Conservation (phyloP, 1,140 invertebrate species). For the Microplitis mediator region DNA sequence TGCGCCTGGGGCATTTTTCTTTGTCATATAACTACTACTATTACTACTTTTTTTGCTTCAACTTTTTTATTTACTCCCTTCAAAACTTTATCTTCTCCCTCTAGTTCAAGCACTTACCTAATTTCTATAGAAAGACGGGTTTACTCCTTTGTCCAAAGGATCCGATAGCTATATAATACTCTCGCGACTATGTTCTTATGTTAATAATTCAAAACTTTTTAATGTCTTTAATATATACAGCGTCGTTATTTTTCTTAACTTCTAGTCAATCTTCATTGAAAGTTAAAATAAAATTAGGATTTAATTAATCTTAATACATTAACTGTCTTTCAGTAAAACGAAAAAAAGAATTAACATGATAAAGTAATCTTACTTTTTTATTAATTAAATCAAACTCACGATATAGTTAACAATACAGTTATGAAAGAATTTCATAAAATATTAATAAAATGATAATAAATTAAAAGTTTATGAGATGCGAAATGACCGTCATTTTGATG, state of each 20-base stretch:
- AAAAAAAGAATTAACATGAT: too few relatives aligned
- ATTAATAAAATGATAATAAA: too few relatives aligned
- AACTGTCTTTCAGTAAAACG: too few relatives aligned
- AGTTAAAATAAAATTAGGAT: too few relatives aligned
- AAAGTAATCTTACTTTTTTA: too few relatives aligned
- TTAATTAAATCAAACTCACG: too few relatives aligned
- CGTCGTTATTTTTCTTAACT: neutral
- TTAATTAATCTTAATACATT: too few relatives aligned
- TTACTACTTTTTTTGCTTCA: neutral
- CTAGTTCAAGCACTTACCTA: conserved; percentile 5
- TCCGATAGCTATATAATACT: neutral
- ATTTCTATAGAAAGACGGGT: neutral
- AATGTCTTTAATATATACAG: neutral
- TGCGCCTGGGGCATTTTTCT: neutral
- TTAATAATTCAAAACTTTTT: conserved; percentile 2
- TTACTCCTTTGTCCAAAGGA: neutral
- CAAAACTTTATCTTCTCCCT: neutral
- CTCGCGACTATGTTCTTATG: neutral
- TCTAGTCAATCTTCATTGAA: too few relatives aligned
- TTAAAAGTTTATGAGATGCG: too few relatives aligned
- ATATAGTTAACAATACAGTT: too few relatives aligned
- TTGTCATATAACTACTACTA: neutral
- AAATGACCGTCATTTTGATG: too few relatives aligned
- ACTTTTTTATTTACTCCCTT: neutral
- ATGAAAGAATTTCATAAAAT: too few relatives aligned